phyloP scores from a whole-genome alignment of 2,888 invertebrate genomes.

The Pseudoips prasinana region DNA sequence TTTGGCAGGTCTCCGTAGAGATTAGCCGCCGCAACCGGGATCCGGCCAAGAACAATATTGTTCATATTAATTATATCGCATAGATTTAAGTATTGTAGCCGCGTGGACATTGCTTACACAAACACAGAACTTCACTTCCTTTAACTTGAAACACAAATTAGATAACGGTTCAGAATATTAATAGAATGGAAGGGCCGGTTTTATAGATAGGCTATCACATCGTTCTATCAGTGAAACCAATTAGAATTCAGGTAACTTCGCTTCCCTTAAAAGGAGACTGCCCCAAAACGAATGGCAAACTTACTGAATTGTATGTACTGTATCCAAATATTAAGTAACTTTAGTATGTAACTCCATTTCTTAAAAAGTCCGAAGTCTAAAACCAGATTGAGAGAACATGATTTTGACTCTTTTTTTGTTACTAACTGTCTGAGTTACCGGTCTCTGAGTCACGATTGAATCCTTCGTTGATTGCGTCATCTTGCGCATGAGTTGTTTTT shows the following conservation, averaged over 20 bases:
- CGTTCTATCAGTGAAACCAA: conserved; percentile 12
- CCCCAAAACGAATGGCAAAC: too few species aligned
- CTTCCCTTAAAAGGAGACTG: not conserved
- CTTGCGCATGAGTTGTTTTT: conserved; percentile 43
- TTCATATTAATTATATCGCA: too few species aligned
- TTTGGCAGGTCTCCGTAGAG: too few species aligned
- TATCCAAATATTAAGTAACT: too few species aligned
- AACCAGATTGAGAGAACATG: too few species aligned
- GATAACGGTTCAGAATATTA: conserved; percentile 63
- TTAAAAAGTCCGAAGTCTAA: too few species aligned
- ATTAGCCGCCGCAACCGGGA: too few species aligned
- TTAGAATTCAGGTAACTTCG: conserved; percentile 19
- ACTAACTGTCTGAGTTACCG: conserved; percentile 37
- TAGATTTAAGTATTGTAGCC: too few species aligned
- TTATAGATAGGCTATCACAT: conserved; percentile 2
- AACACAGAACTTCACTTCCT: conserved; percentile 65
- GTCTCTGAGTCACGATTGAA: conserved; percentile 61
- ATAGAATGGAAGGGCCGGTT: conserved; percentile 41
- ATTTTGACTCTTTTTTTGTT: conserved; percentile 25
- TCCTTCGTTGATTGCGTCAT: conserved; percentile 66
- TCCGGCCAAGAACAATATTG: too few species aligned
- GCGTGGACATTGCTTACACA: too few species aligned
- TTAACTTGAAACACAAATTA: conserved; percentile 68
- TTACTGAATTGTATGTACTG: too few species aligned
- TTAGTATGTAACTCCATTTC: not conserved